Base-by-base conservation (phyloP, 2,888 invertebrate species). In the Lasioglossum morio region DNA sequence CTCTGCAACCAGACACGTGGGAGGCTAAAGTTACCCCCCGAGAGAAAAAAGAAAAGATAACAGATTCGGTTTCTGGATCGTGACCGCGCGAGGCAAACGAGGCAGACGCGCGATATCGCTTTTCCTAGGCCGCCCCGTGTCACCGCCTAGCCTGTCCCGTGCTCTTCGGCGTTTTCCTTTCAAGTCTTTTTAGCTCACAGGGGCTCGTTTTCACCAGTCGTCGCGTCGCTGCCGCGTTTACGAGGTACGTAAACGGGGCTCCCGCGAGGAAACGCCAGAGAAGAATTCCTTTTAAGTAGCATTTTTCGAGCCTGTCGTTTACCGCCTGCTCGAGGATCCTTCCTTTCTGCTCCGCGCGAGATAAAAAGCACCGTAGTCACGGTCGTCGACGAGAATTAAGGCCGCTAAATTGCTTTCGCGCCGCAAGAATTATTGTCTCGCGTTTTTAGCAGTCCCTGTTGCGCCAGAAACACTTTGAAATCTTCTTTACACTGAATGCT, bases 161-260 rank as follows among this genome's bases (percentile, higher is more conserved):
- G 63, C 83, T 79, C 82, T 90, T 86, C 69, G 88, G 84, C 88
- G 87, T 88, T 80, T 63, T 86, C 82, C 91, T 91, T 91, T 90
- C 87, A 89, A 89, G 89, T 88, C 77, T 83, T 74, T 86, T 80
- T 76, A 73, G 85, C 87, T 87, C 79, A 72, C 75, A 85, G 83
- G 30, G 79, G 80, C 82, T 73, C 79, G 75, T 78, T 87, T 79
- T 81, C 84, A 79, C 75, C 77, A 79, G 77, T 70, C 88, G 85
- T 74, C 75, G 77, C 77, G 79, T 83, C 84, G 76, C 88, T n/a
- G 85, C 72, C 75, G 74, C 79, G 83, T 83, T 87, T 83, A 84
- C 88, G 82, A 87, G 81, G 73, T 76, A 78, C 63, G 79, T 84
- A 87, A 88, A 88, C 83, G 86, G 60, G 60, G n/a, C 78, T 77